phyloP scores from a whole-genome alignment of 2,797 vertebrate genomes.

The Argya squamiceps region DNA sequence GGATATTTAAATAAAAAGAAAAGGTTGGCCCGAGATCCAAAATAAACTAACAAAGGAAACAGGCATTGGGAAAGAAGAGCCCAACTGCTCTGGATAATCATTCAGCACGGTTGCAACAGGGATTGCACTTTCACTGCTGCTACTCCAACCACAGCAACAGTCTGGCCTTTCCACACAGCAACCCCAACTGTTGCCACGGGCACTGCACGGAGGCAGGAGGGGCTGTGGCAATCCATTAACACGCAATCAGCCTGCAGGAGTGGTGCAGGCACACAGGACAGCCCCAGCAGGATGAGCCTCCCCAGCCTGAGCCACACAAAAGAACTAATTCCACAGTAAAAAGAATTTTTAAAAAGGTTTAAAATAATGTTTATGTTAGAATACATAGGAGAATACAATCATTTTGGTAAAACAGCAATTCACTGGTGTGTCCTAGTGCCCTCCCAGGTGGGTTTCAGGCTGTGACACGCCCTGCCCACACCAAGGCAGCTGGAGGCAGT shows the following conservation, averaged over 20 bases:
- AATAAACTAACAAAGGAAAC: neutral
- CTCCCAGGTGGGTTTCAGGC: neutral
- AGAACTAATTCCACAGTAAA: neutral
- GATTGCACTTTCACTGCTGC: neutral
- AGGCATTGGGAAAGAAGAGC: neutral
- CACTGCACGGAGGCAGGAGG: neutral
- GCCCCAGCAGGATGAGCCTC: neutral
- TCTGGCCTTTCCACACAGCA: neutral
- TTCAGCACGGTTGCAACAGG: neutral
- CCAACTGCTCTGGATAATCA: neutral
- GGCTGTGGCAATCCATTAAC: neutral
- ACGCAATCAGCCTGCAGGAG: neutral
- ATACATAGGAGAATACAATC: neutral
- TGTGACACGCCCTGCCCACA: neutral
- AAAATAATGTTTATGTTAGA: neutral
- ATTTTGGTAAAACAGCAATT: neutral
- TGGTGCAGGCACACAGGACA: neutral
- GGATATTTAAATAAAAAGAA: neutral
- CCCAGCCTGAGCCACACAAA: neutral
- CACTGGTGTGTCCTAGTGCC: neutral
- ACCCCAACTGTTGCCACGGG: conserved; percentile 2
- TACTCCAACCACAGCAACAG: neutral
- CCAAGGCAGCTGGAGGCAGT: neutral
- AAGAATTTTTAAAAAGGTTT: too few relatives aligned
- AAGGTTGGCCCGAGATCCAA: neutral